Base-by-base conservation (phyloP, 2,113 vertebrate species). In the Syngnathus scovelli region DNA sequence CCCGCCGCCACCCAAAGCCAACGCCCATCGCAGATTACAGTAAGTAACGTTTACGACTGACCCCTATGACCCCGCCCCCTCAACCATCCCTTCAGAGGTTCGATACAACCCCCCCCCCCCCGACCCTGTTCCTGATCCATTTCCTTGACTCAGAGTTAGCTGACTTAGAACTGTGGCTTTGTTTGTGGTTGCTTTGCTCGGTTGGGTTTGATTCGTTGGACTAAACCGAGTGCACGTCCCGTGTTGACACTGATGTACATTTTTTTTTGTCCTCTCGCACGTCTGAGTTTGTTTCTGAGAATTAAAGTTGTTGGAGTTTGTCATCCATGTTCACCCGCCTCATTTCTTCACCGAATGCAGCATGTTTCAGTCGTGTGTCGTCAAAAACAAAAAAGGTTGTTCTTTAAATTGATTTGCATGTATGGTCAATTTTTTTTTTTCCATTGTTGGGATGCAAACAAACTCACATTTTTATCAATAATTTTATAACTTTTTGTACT, bases 31-130 rank as follows among this genome's bases (percentile, higher is more conserved):
- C 95, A 99, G 86, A 94, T 96, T 93, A 96, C 96, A 95, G 97
- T 98, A 98, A 99, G 97, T 99, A 98, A 94, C 86, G 86, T 89
- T 85, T 95, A 93, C 85, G 92, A 97, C 86, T 96, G 94, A 98
- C 82, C 85, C 72, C 15, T 60, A 71, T 68, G 73, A 64, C 44
- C 69, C 55, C 60, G 1, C 39, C 8, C 56, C 37, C 15, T 76
- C 67, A 59, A 63, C 70, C 83, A 81, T 81, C 81, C 78, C 87
- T 83, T 82, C 83, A 37, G 66, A 74, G 44, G 74, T 54, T 70
- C 82, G 61, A 52, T 16, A 51, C 70, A 56, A 54, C 60, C 66
- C 27, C 27, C 27, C 60, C 66, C 27, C 27, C 27, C 27, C 27
- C 27, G 27, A 33, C 27, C 54, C 61, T 72, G 59, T 70, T 68